A percentile compares a stretch with the other conserved stretches of the same genome.
phyloP scores from a whole-genome alignment of 2,888 invertebrate species.

The Sepioteuthis lessoniana region DNA sequence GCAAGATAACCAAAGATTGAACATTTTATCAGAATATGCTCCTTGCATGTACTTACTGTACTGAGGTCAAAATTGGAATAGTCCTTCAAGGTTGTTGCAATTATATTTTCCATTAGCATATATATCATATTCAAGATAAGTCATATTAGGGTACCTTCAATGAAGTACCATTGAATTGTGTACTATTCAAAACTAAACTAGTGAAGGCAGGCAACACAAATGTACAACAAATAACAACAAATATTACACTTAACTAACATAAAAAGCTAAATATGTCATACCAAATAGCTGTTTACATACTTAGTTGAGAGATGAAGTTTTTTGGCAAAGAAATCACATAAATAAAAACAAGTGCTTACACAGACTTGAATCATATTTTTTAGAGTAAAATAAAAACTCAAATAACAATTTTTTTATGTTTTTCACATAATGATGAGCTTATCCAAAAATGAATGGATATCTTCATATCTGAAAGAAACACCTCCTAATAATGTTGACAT shows the following conservation, averaged over 20 bases:
- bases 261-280: slow-evolving; percentile 39
- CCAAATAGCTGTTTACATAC: slow-evolving; percentile 47
- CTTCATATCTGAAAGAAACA: neutral
- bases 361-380: neutral
- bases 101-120: too few species aligned
- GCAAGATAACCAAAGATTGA: too few species aligned
- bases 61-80: too few species aligned
- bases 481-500: neutral
- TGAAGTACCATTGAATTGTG: neutral
- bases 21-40: too few species aligned
- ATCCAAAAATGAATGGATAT: neutral
- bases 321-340: neutral
- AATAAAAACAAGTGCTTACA: neutral
- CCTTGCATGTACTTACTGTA: too few species aligned
- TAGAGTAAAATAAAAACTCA: neutral
- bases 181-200: slow-evolving; percentile 10
- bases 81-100: too few species aligned
- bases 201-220: slow-evolving; percentile 37
- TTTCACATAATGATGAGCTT: neutral
- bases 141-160: neutral
- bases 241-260: slow-evolving; percentile 41
- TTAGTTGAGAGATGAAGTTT: neutral
- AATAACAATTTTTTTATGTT: neutral
- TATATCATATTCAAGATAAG: too few species aligned
- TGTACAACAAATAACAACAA: neutral